phyloP scores from a whole-genome alignment of 2,888 invertebrate genomes.

The Drosophila ustulata region DNA sequence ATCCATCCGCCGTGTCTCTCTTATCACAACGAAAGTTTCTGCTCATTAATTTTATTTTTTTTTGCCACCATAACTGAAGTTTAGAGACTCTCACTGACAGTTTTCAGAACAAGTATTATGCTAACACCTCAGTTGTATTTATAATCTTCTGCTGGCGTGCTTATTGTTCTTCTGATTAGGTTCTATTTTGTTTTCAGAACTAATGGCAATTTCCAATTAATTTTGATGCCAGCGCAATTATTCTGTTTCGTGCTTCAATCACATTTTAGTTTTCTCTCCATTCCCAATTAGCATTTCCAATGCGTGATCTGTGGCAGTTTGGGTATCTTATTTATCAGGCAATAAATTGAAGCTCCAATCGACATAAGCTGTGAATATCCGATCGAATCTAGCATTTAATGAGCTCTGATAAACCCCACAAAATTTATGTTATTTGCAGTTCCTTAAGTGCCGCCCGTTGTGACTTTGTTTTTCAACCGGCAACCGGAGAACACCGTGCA shows the following conservation, averaged over 20 bases:
- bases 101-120: constrained; percentile 29
- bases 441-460: background rate
- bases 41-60: constrained; percentile 65
- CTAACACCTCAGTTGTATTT: constrained; percentile 22
- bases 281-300: background rate
- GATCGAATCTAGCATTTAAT: background rate
- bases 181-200: constrained; percentile 3
- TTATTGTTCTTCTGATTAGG: constrained; percentile 1
- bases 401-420: background rate
- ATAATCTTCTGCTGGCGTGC: too few species aligned
- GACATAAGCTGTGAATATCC: constrained; percentile 3
- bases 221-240: constrained; percentile 1
- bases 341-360: background rate
- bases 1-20: constrained; percentile 17
- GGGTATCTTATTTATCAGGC: background rate
- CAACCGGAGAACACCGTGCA: background rate
- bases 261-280: background rate
- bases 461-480: constrained; percentile 5
- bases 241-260: constrained; percentile 2
- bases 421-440: constrained; percentile 3
- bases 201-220: constrained; percentile 21
- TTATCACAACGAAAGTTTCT: constrained; percentile 41
- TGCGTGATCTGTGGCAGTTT: constrained; percentile 4
- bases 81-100: constrained; percentile 14
- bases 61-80: constrained; percentile 21